Evolutionary conservation across 2,113 vertebrate species (phyloP).

Genomic region (Casuarius casuarius): DNA sequence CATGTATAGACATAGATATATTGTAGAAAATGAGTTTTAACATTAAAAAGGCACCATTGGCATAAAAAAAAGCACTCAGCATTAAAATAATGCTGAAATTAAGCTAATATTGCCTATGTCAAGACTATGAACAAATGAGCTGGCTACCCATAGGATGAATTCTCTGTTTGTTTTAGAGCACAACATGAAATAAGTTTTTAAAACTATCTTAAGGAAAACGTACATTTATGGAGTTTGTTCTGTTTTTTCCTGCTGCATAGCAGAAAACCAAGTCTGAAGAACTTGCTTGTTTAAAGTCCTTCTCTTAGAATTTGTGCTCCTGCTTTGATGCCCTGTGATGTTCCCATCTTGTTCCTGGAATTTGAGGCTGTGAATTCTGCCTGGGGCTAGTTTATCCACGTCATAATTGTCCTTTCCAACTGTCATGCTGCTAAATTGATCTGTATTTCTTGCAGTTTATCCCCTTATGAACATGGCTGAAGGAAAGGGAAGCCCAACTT

Average conservation of each 20-base stretch:
- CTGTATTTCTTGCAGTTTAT: not conserved
- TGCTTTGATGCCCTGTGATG: not conserved
- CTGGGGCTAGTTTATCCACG: not conserved
- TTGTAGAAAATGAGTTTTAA: not conserved
- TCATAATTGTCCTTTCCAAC: not conserved
- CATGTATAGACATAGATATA: not conserved
- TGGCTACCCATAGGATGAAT: not conserved
- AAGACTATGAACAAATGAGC: not conserved
- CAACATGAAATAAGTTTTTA: not conserved
- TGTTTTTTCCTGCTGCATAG: not conserved
- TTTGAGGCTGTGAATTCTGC: not conserved
- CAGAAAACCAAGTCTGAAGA: not conserved
- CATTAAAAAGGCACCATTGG: not conserved
- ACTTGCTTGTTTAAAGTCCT: not conserved
- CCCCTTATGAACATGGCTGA: not conserved
- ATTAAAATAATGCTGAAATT: not conserved
- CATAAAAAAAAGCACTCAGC: not conserved
- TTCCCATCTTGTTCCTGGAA: not conserved
- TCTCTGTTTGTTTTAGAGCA: not conserved
- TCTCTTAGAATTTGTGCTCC: not conserved
- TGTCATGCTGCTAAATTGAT: not conserved
- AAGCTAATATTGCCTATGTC: not conserved
- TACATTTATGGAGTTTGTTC: not conserved
- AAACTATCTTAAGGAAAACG: not conserved
- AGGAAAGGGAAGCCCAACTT: not conserved